Base-by-base conservation (phyloP, 2,888 invertebrate species). In the Drosophila subquinaria region DNA sequence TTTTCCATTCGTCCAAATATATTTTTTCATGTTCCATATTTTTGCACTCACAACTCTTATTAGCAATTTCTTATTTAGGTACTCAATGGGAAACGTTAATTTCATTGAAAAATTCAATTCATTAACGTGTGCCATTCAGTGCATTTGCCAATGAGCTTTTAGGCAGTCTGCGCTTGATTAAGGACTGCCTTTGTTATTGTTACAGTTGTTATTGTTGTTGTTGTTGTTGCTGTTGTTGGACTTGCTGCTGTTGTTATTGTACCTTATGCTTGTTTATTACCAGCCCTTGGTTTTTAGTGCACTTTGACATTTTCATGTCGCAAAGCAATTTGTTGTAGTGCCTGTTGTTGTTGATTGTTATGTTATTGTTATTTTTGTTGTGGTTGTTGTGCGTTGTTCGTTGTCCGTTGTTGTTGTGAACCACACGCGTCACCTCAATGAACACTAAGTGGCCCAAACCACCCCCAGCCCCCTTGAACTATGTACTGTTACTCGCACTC, bases 321-420 rank as follows among this genome's bases (percentile, higher is more conserved):
- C 77, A 76, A 78, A 88, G 82, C 82, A 83, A 83, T 88, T 83
- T 83, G 76, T 73, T 88, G 80, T 80, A 85, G 83, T 85, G 85
- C 20, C 76, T 45, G 50, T 64, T 73, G 60, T 73, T 73, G 47
- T 53, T 63, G 27, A 45, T 36, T 48, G 56, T 64, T 73, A 43
- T 30, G 30, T 30, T 30, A 8, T 30, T 30, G 30, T 30, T 30
- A 8, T 30, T 30, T 60, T 71, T 33, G 62, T 69, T 69, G 64
- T 83, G 51, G 56, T 59, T 69, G 79, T 55, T 66, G 76, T 43
- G 63, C 76, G 82, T 65, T 67, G 23, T 23, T 23, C 23, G 23
- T 4, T 23, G 23, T 27, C 17, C 17, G 17, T 17, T 17, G 27
- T 5, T 27, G 27, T 73, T 66, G 71, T 69, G 62, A 50, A 63